phyloP scores from a whole-genome alignment of 37 sponge, comb jelly and placozoan species.

The Cliona cf. orientalis region DNA sequence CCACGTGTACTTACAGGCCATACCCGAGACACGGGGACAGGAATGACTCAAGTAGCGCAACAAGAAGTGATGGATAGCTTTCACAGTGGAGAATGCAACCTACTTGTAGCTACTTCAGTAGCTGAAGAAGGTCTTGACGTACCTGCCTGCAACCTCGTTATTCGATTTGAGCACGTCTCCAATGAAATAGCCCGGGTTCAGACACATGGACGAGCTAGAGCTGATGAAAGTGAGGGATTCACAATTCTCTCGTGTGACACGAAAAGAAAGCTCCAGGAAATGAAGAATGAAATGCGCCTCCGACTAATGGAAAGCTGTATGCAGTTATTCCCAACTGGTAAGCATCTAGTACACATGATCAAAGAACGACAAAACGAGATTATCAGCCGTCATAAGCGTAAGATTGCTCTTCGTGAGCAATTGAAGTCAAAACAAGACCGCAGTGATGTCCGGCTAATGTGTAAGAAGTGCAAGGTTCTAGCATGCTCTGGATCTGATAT shows the following conservation, averaged over 20 bases:
- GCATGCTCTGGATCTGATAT: slow-evolving; percentile 69
- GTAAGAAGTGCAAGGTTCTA: slow-evolving; percentile 57
- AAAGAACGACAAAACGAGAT: not conserved
- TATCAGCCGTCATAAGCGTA: not conserved
- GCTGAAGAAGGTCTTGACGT: slow-evolving; percentile 94
- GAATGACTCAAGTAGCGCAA: slow-evolving; percentile 71
- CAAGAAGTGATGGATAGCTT: slow-evolving; percentile 73
- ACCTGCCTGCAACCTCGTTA: slow-evolving; percentile 82
- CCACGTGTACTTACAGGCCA: slow-evolving; percentile 47
- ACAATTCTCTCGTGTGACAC: slow-evolving; percentile 20
- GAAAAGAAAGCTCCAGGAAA: slow-evolving; percentile 6
- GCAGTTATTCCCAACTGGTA: not conserved
- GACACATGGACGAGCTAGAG: slow-evolving; percentile 74
- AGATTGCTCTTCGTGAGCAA: not conserved
- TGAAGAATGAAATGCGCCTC: slow-evolving; percentile 8
- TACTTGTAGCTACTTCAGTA: slow-evolving; percentile 86
- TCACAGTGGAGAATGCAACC: slow-evolving; percentile 70
- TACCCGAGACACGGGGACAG: slow-evolving; percentile 16
- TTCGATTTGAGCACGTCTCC: slow-evolving; percentile 74
- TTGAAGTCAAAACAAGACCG: not conserved
- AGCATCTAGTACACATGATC: not conserved
- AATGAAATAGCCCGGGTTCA: slow-evolving; percentile 73
- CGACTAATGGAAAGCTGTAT: not conserved
- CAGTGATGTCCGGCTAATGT: slow-evolving; percentile 32
- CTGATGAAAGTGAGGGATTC: slow-evolving; percentile 18